Evolutionary conservation across 2,888 invertebrate genomes (phyloP).

Genomic region (Frankliniella fusca): DNA sequence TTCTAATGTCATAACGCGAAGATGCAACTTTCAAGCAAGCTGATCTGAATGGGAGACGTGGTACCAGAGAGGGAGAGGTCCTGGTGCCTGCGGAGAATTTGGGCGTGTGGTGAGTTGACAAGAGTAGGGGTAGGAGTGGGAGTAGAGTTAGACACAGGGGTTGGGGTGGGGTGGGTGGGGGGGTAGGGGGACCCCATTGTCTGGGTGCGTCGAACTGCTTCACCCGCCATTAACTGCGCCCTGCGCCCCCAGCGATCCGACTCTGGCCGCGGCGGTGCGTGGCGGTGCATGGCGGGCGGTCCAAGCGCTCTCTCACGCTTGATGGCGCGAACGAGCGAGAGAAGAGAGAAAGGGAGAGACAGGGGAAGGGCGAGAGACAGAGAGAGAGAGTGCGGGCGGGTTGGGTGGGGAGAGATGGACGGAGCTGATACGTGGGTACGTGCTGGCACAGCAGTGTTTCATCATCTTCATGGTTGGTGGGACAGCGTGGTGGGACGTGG

Average conservation of each 20-base stretch:
- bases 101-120: too few species aligned
- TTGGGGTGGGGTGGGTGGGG: neutral
- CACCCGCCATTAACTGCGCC: slow-evolving; percentile 15
- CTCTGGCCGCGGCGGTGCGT: too few species aligned
- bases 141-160: too few species aligned
- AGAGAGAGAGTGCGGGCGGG: neutral
- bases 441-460: slow-evolving; percentile 12
- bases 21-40: neutral
- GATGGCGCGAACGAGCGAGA: too few species aligned
- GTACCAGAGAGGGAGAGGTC: neutral
- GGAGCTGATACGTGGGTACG: neutral
- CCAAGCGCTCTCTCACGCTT: too few species aligned
- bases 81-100: too few species aligned
- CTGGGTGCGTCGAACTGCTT: slow-evolving; percentile 21
- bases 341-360: too few species aligned
- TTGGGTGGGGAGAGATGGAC: neutral
- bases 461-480: neutral
- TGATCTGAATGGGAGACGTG: neutral
- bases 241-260: neutral
- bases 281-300: too few species aligned
- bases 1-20: neutral
- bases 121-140: too few species aligned
- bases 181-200: neutral
- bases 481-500: neutral
- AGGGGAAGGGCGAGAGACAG: too few species aligned